Base-by-base conservation (phyloP, 1,140 invertebrate genomes). In the Drosophila rufa region DNA sequence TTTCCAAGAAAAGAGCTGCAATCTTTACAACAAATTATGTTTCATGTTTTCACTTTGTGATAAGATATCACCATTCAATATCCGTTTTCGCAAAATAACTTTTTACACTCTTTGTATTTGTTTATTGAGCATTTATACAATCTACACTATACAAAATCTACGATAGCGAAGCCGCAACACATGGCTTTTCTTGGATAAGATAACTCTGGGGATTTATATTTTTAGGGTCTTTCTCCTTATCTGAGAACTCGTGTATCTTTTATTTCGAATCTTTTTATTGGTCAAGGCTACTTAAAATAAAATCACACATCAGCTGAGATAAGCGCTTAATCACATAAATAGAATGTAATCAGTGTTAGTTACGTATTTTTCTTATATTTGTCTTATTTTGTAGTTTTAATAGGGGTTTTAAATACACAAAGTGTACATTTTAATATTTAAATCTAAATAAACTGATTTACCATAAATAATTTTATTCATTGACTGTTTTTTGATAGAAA, bases 131-230 rank as follows among this genome's bases (percentile, higher is more conserved):
- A 33, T 51, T 17, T 53, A 14, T 33, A 53, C 27, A 14, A 19
- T 14, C 6, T 8, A 12, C n/a, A 14, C n/a, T 7, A 30, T 51
- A 17, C 6, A 11, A 19, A 11, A 36, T 11, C 19, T 17, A 40
- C 15, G 11, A 27, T 8, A 12, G 48, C 19, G 19, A 22, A 2
- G 19, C 19, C 19, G 19, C 19, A 22, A 22, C 19, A 22, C 19
- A 22, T 22, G 19, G 19, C 36, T 25, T 25, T 25, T 25, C 22
- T 7, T 61, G 5, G 33, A 61, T 61, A 61, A 50, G 46, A 61
- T 61, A 61, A 22, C 17, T 33, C 14, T 8, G 2, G 17, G 12
- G 22, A 11, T 9, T 15, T n/a, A 2, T 38, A 38, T 61, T 25
- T 61, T 12, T 27, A 50, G 19, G 1, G 4, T 11, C 17, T 47